phyloP scores from a whole-genome alignment of 2,888 invertebrate genomes.

The Elysia crispata region DNA sequence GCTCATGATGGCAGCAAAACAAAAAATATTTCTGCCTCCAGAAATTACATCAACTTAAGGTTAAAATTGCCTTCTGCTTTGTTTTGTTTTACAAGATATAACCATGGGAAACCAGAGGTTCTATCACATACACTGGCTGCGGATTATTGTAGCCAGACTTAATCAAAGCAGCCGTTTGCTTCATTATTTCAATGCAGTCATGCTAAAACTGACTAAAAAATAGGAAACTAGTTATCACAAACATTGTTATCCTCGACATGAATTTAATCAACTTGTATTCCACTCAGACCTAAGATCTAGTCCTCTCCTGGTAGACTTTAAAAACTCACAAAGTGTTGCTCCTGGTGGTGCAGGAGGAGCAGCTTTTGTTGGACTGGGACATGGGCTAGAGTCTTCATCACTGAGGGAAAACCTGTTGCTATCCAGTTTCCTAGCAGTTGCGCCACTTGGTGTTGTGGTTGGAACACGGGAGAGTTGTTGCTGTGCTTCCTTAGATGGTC shows the following conservation, averaged over 20 bases:
- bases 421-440: slow-evolving; percentile 30
- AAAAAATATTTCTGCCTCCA: neutral
- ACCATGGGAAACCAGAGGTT: neutral
- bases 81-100: too few species aligned
- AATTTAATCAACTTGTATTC: too few species aligned
- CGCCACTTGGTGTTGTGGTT: neutral
- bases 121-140: neutral
- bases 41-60: neutral
- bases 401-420: slow-evolving; percentile 59
- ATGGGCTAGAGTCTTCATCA: slow-evolving; percentile 73
- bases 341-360: slow-evolving; percentile 72
- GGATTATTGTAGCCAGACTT: too few species aligned
- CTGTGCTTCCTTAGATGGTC: slow-evolving; percentile 43
- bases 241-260: too few species aligned
- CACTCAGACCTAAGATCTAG: too few species aligned
- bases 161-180: too few species aligned
- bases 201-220: too few species aligned
- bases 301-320: neutral
- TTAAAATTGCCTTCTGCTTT: too few species aligned
- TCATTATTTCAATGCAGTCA: too few species aligned
- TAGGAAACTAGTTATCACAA: too few species aligned
- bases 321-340: slow-evolving; percentile 72
- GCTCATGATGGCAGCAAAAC: neutral
- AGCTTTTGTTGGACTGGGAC: slow-evolving; percentile 64
- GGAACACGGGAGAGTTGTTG: neutral